phyloP scores from a whole-genome alignment of 2,888 invertebrate genomes.

The Apamea epomidion region DNA sequence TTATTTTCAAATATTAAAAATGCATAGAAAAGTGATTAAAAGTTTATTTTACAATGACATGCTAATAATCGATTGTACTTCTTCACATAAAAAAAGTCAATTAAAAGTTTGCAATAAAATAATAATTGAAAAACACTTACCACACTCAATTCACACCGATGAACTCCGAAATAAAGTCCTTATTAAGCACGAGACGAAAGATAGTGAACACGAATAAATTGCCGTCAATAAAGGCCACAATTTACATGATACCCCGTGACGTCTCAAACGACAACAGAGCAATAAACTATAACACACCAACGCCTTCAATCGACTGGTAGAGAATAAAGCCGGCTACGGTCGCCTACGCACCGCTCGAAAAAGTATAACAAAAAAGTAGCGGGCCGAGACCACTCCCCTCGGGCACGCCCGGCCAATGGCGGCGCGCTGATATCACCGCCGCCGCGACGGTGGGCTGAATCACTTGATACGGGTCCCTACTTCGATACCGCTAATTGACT shows the following conservation, averaged over 20 bases:
- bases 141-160: slow-evolving; percentile 73
- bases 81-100: slow-evolving; percentile 32
- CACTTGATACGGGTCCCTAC: slow-evolving; percentile 88
- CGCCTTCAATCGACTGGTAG: slow-evolving; percentile 89
- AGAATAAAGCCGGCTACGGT: slow-evolving; percentile 86
- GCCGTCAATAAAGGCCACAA: slow-evolving; percentile 83
- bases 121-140: slow-evolving; percentile 72
- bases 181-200: slow-evolving; percentile 79
- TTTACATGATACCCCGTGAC: slow-evolving; percentile 84
- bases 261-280: slow-evolving; percentile 81
- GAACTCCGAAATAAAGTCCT: slow-evolving; percentile 82
- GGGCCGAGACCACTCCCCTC: slow-evolving; percentile 86
- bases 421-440: slow-evolving; percentile 77
- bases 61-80: slow-evolving; percentile 24
- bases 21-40: not conserved
- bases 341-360: slow-evolving; percentile 86
- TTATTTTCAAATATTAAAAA: slow-evolving; percentile 2
- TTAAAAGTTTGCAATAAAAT: slow-evolving; percentile 52
- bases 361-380: slow-evolving; percentile 86
- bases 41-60: slow-evolving; percentile 21
- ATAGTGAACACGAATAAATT: slow-evolving; percentile 78
- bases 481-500: slow-evolving; percentile 90
- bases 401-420: slow-evolving; percentile 84
- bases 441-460: slow-evolving; percentile 86
- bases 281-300: slow-evolving; percentile 90